phyloP scores from a whole-genome alignment of 2,888 invertebrate genomes.

The Eueremaeus valkanovi region DNA sequence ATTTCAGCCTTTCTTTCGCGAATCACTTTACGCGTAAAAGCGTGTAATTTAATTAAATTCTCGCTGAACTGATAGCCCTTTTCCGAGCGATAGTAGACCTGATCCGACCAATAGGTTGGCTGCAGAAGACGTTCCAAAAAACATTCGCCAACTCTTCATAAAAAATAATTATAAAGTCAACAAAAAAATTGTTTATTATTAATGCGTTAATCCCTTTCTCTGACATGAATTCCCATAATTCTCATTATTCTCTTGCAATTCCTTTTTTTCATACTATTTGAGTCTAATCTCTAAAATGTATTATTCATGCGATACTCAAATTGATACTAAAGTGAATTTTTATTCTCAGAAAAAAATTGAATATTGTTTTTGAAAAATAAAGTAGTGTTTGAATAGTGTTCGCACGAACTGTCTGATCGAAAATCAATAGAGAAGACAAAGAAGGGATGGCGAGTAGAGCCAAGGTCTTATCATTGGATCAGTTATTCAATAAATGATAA shows the following conservation, averaged over 20 bases:
- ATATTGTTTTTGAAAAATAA: no score
- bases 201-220: no score
- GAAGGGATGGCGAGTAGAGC: neutral
- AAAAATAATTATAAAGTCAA: no score
- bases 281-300: no score
- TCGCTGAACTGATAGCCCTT: slow-evolving; percentile 53
- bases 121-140: slow-evolving; percentile 51
- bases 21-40: slow-evolving; percentile 53
- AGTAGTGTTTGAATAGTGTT: neutral
- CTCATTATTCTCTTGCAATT: no score
- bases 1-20: slow-evolving; percentile 43
- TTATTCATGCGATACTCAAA: neutral
- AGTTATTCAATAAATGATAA: neutral
- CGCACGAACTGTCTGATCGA: neutral
- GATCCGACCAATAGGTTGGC: slow-evolving; percentile 55
- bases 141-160: slow-evolving; percentile 48
- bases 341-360: no score
- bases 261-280: no score
- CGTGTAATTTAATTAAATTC: slow-evolving; percentile 53
- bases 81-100: slow-evolving; percentile 52
- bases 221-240: no score
- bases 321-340: neutral
- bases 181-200: no score
- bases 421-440: neutral
- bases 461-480: neutral